Percentiles rank a stretch among this genome's conserved stretches.
Evolutionary conservation across 2,113 vertebrate species (phyloP).

Genomic region (Lepidothrix coronata): DNA sequence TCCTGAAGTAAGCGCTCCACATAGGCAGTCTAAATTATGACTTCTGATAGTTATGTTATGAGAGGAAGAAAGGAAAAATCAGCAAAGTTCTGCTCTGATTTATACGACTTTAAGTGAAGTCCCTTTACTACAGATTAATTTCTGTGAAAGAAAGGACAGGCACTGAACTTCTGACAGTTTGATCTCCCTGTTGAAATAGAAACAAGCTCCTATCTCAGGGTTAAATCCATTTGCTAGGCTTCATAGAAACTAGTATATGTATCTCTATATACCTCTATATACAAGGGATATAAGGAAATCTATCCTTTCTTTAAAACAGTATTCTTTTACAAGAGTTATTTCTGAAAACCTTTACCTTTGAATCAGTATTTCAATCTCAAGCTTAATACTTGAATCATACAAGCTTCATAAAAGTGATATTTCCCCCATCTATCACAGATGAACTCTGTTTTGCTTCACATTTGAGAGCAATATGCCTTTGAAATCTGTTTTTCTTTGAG

Average conservation of each 20-base stretch:
- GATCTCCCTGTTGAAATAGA: neutral
- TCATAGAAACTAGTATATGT: neutral
- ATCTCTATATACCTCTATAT: neutral
- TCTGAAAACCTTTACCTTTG: slow-evolving; percentile 6
- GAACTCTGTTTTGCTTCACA: neutral
- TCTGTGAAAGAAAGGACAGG: neutral
- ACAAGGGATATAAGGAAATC: neutral
- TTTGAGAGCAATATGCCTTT: slow-evolving; percentile 18
- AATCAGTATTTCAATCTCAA: neutral
- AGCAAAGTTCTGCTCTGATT: neutral
- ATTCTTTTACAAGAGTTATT: neutral
- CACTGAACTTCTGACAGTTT: neutral
- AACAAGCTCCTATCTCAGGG: neutral
- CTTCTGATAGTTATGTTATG: neutral
- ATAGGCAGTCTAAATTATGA: neutral
- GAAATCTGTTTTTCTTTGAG: slow-evolving; percentile 36
- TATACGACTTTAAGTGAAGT: neutral
- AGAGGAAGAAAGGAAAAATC: neutral
- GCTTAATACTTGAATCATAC: neutral
- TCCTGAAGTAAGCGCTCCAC: neutral
- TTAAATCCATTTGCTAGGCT: neutral
- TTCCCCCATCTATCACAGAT: neutral
- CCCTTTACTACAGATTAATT: neutral
- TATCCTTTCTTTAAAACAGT: neutral
- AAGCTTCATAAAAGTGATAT: neutral